phyloP scores from a whole-genome alignment of 2,888 invertebrate genomes.

The Microctonus brassicae region DNA sequence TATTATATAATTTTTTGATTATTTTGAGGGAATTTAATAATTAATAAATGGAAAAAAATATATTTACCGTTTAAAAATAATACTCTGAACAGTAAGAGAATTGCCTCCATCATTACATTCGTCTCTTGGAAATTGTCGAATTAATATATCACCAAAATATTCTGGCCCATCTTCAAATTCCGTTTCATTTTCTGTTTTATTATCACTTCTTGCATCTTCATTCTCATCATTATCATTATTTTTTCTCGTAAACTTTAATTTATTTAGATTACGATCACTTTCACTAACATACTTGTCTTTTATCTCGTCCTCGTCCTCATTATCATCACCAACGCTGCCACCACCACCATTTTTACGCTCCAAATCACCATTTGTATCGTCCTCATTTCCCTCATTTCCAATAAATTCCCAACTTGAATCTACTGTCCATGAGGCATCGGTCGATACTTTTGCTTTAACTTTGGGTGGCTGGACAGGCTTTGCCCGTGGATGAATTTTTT shows the following conservation, averaged over 20 bases:
- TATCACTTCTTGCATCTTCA: constrained; percentile 7
- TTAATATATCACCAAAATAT: constrained; percentile 68
- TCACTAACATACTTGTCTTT: constrained; percentile 26
- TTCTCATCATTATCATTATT: constrained; percentile 71
- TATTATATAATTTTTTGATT: no score
- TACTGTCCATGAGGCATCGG: constrained; percentile 80
- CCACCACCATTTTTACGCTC: constrained; percentile 18
- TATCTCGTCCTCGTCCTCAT: constrained; percentile 26
- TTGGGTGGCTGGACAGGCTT: constrained; percentile 82
- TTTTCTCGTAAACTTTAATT: constrained; percentile 6
- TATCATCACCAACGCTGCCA: neutral
- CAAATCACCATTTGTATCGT: constrained; percentile 21
- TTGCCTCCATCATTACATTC: constrained; percentile 72
- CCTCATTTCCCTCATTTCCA: constrained; percentile 71
- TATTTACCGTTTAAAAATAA: constrained; percentile 80
- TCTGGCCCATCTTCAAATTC: constrained; percentile 73
- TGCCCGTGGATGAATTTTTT: constrained; percentile 72
- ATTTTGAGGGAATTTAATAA: no score
- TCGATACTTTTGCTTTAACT: constrained; percentile 69
- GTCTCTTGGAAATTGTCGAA: constrained; percentile 69
- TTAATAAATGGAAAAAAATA: neutral
- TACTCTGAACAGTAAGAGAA: constrained; percentile 81
- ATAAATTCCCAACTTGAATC: constrained; percentile 94
- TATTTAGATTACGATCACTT: constrained; percentile 23
- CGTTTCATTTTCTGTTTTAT: constrained; percentile 66